Conservation (phyloP, 2,797 vertebrate species). For the Pristis pectinata region DNA sequence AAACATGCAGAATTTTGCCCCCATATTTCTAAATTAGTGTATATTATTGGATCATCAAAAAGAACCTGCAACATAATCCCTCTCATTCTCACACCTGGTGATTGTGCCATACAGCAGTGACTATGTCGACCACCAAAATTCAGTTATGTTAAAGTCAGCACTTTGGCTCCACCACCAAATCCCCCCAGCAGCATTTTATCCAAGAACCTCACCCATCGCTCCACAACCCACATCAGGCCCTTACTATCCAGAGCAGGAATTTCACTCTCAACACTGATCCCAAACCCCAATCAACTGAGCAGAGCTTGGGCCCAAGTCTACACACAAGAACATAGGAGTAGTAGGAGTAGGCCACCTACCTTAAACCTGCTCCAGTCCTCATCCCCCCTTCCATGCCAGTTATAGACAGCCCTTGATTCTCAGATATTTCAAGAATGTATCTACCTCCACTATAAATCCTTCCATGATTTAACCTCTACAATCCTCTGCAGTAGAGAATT, state of each 20-base stretch:
- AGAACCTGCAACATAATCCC: not conserved
- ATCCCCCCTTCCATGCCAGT: not conserved
- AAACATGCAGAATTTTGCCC: not conserved
- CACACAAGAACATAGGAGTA: no score
- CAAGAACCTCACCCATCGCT: not conserved
- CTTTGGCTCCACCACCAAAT: no score
- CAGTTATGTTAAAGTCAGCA: not conserved
- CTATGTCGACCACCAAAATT: no score
- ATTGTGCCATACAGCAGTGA: no score
- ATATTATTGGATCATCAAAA: not conserved
- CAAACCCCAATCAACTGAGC: not conserved
- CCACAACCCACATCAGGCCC: not conserved
- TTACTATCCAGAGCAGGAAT: not conserved
- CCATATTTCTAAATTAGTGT: not conserved
- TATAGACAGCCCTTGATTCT: no score
- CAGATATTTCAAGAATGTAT: no score
- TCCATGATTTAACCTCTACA: no score
- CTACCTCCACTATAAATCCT: no score
- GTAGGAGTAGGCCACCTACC: no score
- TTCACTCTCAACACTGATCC: not conserved
- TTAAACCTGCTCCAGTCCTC: no score
- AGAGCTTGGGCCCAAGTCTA: not conserved
- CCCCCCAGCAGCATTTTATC: not conserved
- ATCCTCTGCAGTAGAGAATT: no score
- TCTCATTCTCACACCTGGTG: not conserved